Evolutionary conservation across 1,140 invertebrate genomes (phyloP).

Genomic region (Glossosoma conforme): DNA sequence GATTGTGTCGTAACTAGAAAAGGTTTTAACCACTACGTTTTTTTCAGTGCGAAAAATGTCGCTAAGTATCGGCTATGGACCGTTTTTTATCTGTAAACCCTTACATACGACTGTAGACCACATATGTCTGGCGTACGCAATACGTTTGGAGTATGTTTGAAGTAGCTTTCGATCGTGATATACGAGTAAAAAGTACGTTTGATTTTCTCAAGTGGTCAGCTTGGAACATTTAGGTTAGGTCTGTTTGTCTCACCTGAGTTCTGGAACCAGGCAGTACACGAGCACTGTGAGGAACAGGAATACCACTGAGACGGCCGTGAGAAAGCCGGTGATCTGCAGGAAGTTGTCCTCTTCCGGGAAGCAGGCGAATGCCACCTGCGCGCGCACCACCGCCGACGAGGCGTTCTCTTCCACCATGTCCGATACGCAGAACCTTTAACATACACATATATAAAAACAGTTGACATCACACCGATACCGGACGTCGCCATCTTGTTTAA

Average conservation of each 20-base stretch:
- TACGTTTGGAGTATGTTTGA: no score
- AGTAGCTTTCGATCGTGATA: no score
- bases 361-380: constrained; percentile 47
- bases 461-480: background rate
- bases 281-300: constrained; percentile 54
- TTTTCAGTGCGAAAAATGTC: no score
- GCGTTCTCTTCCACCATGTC: constrained; percentile 35
- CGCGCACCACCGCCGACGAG: constrained; percentile 24
- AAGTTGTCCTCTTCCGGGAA: constrained; percentile 38
- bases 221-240: no score
- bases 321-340: constrained; percentile 39
- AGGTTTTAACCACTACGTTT: no score
- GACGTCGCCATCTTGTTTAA: no score
- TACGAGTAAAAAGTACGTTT: background rate
- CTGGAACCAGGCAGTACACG: constrained; percentile 54
- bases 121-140: no score
- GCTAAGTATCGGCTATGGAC: no score
- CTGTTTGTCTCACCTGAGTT: constrained; percentile 51
- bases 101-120: no score
- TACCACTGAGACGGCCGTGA: constrained; percentile 52
- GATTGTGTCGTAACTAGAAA: no score
- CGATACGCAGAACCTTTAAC: constrained; percentile 21
- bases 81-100: no score
- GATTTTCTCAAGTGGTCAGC: no score
- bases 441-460: background rate